Conservation (phyloP, 2,113 vertebrate genomes). For the Cebus imitator region DNA sequence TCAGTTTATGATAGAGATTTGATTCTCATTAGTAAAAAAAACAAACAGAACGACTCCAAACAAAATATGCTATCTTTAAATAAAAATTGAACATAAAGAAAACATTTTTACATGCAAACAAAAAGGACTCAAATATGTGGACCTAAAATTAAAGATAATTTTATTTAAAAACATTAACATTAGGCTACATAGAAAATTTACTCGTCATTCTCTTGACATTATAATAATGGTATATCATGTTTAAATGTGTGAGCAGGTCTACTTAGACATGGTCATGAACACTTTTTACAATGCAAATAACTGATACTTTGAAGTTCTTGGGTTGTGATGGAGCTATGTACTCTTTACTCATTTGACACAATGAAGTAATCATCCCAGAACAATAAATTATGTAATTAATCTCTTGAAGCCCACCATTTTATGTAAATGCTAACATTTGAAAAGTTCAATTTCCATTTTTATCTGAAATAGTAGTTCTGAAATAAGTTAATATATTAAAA, state of each 20-base stretch:
- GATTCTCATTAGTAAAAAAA: not conserved
- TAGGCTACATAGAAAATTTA: not conserved
- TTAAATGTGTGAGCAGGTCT: not conserved
- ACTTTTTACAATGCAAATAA: not conserved
- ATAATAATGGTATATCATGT: not conserved
- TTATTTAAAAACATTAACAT: not conserved
- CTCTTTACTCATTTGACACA: not conserved
- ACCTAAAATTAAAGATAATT: not conserved
- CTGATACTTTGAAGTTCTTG: not conserved
- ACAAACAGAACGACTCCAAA: too few relatives aligned
- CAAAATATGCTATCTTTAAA: not conserved
- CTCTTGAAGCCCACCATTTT: not conserved
- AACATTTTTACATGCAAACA: too few relatives aligned
- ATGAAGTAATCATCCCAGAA: not conserved
- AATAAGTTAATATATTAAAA: not conserved
- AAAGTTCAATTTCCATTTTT: not conserved
- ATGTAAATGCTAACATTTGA: not conserved
- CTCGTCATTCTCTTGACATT: not conserved
- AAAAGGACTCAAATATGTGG: too few relatives aligned
- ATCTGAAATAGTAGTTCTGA: not conserved
- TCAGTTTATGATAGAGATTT: not conserved
- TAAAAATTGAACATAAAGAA: not conserved
- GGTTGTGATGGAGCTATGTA: not conserved
- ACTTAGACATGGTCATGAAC: not conserved
- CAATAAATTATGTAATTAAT: not conserved